Evolutionary conservation across 2,797 vertebrate genomes (phyloP).

Genomic region (Potorous gilbertii): DNA sequence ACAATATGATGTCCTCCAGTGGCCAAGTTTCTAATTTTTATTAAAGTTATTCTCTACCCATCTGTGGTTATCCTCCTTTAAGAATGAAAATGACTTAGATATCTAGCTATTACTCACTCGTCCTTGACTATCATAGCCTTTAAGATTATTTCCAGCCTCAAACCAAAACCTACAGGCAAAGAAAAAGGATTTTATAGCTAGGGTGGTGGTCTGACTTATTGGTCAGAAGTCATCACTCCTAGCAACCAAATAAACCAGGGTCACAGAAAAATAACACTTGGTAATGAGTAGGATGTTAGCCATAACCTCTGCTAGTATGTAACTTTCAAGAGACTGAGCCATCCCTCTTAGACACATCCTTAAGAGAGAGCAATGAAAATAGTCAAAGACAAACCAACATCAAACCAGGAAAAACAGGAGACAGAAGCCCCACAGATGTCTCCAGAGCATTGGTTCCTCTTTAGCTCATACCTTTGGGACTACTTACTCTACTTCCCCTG

Average conservation of each 20-base stretch:
- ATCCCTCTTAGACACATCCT: not conserved
- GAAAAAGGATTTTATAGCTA: not conserved
- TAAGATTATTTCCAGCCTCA: not conserved
- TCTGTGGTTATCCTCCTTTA: not conserved
- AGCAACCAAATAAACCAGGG: slow-evolving; percentile 21
- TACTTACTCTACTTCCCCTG: not conserved
- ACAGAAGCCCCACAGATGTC: not conserved
- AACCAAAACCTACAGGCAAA: not conserved
- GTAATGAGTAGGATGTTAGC: not conserved
- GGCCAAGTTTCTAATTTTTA: slow-evolving; percentile 1
- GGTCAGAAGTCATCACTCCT: not conserved
- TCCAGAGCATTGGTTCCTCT: not conserved
- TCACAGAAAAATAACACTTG: not conserved
- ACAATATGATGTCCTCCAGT: not conserved
- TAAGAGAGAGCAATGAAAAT: not conserved
- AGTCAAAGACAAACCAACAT: not conserved
- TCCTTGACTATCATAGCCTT: not conserved
- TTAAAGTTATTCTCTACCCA: not conserved
- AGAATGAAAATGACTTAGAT: slow-evolving; percentile 24
- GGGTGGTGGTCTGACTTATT: not conserved
- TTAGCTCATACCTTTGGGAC: not conserved
- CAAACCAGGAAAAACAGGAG: not conserved
- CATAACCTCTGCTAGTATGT: not conserved
- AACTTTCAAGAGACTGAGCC: not conserved
- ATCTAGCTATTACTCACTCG: not conserved